These are phyloP conservation scores for Monarcha castaneiventris DNA, from an alignment of 2,113 vertebrate species.

Conservation along the genomic window DNA sequence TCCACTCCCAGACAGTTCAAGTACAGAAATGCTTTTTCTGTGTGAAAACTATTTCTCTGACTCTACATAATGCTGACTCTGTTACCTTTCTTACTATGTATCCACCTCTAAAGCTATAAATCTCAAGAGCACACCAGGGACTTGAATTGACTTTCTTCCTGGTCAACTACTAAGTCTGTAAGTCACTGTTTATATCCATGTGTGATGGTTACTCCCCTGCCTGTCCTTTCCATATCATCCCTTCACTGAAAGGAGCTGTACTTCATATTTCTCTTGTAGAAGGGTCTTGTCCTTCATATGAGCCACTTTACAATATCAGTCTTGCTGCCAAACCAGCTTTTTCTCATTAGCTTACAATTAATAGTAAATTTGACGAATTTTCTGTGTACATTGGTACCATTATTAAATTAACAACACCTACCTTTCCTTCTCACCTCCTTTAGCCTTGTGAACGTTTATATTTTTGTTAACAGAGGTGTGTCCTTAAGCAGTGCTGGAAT, in stretches of 20 bases:
- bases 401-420: neutral
- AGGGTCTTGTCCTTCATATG: neutral
- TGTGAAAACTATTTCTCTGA: neutral
- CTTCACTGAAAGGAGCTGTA: neutral
- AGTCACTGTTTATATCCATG: neutral
- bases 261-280: neutral
- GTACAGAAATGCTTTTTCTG: neutral
- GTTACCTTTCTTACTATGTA: neutral
- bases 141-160: slow-evolving; percentile 26
- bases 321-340: neutral
- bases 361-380: neutral
- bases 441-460: neutral
- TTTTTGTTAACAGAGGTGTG: neutral
- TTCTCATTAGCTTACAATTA: neutral
- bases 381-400: neutral
- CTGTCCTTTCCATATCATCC: neutral
- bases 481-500: neutral
- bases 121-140: neutral
- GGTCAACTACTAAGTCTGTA: neutral
- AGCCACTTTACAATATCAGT: neutral
- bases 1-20: neutral
- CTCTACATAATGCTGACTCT: neutral
- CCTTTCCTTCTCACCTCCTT: neutral
- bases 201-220: neutral
- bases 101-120: neutral